Conservation (phyloP, 1,140 invertebrate species). For the Leptonema lineaticorne region DNA sequence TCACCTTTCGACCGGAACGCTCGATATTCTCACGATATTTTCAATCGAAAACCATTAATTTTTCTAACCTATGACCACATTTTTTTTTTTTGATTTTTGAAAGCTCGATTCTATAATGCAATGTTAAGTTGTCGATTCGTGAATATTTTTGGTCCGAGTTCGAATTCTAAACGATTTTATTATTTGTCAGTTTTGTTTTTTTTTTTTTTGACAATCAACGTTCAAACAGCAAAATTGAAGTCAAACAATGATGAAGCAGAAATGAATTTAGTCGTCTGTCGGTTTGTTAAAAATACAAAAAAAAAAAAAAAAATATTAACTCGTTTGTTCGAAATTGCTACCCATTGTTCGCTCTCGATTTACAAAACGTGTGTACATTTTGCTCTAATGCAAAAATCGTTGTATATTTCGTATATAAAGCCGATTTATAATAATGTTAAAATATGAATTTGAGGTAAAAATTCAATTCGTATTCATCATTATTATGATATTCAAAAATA, state of each 20-base stretch:
- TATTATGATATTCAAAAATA: no score
- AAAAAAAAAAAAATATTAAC: constrained; percentile 29
- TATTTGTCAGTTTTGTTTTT: constrained; percentile 26
- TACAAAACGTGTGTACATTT: not conserved
- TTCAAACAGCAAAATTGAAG: constrained; percentile 25
- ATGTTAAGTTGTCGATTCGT: not conserved
- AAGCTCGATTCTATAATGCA: not conserved
- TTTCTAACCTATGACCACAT: no score
- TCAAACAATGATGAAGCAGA: constrained; percentile 23
- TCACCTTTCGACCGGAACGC: no score
- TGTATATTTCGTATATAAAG: no score
- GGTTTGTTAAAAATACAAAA: constrained; percentile 16
- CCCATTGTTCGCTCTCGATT: constrained; percentile 13
- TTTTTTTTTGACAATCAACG: no score
- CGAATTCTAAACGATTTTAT: not conserved
- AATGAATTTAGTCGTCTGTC: constrained; percentile 20
- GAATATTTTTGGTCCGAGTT: not conserved
- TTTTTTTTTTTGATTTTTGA: no score
- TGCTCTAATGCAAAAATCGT: not conserved
- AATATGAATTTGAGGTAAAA: no score
- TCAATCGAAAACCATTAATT: no score
- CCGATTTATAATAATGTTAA: no score
- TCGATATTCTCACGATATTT: no score
- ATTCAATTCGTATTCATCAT: no score
- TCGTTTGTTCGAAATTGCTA: constrained; percentile 20